phyloP scores from a whole-genome alignment of 1,140 invertebrate species.

The Ceratina japonica region DNA sequence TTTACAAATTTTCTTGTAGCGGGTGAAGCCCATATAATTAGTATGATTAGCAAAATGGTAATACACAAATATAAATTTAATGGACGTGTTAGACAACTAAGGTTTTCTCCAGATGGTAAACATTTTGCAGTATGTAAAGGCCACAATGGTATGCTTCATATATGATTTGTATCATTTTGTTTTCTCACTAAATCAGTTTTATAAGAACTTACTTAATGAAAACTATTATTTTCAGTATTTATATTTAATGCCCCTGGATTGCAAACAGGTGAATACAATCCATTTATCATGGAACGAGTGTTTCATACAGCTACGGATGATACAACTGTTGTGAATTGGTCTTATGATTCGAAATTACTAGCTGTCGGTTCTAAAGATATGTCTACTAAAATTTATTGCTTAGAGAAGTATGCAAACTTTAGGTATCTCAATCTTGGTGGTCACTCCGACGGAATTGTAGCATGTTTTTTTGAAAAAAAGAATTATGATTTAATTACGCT shows the following conservation, averaged over 20 bases:
- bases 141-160: slow-evolving; percentile 83
- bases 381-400: slow-evolving; percentile 88
- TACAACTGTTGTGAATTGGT: slow-evolving; percentile 94
- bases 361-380: slow-evolving; percentile 93
- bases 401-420: slow-evolving; percentile 88
- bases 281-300: slow-evolving; percentile 91
- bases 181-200: not conserved
- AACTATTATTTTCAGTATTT: slow-evolving; percentile 83
- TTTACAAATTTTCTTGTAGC: slow-evolving; percentile 79
- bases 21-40: slow-evolving; percentile 93
- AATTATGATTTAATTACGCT: slow-evolving; percentile 90
- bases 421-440: slow-evolving; percentile 86
- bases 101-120: slow-evolving; percentile 96
- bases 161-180: not conserved
- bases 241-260: slow-evolving; percentile 92
- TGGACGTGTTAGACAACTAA: slow-evolving; percentile 85
- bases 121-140: slow-evolving; percentile 94
- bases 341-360: slow-evolving; percentile 91
- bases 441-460: slow-evolving; percentile 90
- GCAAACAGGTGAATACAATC: slow-evolving; percentile 90
- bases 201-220: slow-evolving; percentile 19
- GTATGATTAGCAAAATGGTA: slow-evolving; percentile 90
- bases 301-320: slow-evolving; percentile 90
- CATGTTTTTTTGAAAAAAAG: slow-evolving; percentile 92
- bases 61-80: slow-evolving; percentile 93